Evolutionary conservation across 2,797 vertebrate species (phyloP).

Genomic region (Sciaenops ocellatus): DNA sequence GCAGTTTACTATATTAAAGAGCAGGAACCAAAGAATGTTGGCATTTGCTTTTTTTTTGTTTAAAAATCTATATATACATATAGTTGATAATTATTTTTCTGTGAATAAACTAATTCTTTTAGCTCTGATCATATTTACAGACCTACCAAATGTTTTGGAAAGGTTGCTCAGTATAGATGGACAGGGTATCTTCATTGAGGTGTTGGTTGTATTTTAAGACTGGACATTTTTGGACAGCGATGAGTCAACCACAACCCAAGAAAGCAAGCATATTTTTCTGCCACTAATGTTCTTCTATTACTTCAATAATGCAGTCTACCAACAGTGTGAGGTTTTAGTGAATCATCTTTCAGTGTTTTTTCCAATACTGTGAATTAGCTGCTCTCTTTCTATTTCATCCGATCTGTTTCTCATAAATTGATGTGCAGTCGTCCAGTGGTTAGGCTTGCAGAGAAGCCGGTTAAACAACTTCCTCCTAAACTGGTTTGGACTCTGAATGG

Average conservation of each 20-base stretch:
- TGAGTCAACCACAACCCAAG: neutral
- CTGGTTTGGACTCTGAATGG: conserved; percentile 12
- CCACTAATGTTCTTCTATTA: neutral
- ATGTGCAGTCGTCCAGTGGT: neutral
- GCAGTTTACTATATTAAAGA: too few relatives aligned
- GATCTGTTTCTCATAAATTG: neutral
- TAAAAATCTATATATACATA: too few relatives aligned
- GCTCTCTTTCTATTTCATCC: neutral
- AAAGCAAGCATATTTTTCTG: neutral
- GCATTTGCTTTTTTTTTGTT: too few relatives aligned
- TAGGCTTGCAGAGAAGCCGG: conserved; percentile 16
- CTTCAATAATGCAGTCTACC: neutral
- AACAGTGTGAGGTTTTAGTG: neutral
- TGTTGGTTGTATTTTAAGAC: neutral
- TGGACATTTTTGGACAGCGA: neutral
- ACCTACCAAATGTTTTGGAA: neutral
- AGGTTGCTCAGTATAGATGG: neutral
- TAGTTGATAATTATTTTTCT: too few relatives aligned
- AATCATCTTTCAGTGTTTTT: neutral
- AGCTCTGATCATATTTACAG: neutral
- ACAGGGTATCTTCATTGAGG: neutral
- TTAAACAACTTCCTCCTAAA: conserved; percentile 28
- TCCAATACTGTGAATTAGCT: too few relatives aligned
- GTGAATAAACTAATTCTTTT: neutral
- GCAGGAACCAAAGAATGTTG: too few relatives aligned